phyloP scores from a whole-genome alignment of 2,888 invertebrate species.

The Oscheius sp. region DNA sequence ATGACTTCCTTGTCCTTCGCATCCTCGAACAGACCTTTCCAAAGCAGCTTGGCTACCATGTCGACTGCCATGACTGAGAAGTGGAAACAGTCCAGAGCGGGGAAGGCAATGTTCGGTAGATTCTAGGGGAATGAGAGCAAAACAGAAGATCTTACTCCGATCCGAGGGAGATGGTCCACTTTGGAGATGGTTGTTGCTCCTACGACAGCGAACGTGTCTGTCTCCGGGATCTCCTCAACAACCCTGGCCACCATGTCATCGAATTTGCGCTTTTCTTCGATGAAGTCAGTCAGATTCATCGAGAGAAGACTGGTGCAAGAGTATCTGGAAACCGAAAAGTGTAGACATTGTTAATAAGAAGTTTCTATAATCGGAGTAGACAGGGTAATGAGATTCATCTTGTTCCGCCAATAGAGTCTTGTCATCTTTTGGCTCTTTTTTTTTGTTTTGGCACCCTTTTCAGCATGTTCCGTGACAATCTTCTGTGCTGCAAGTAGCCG shows the following conservation, averaged over 20 bases:
- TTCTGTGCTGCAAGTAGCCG: no score
- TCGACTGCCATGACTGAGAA: conserved; percentile 54
- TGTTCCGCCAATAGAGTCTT: no score
- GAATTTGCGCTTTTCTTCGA: conserved; percentile 32
- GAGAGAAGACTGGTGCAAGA: conserved; percentile 48
- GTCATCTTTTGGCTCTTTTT: no score
- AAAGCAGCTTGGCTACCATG: conserved; percentile 53
- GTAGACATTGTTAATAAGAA: no score
- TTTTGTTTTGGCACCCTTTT: no score
- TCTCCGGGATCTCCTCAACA: conserved; percentile 3
- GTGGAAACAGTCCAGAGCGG: conserved; percentile 62
- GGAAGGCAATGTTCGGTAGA: conserved; percentile 46
- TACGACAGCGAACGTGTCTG: conserved; percentile 42
- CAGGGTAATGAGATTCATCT: no score
- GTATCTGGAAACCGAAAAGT: conserved; percentile 36
- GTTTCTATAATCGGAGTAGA: no score
- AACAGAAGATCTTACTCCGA: conserved; percentile 35
- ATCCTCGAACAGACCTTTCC: conserved; percentile 51
- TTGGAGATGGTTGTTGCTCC: conserved; percentile 45
- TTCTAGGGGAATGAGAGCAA: conserved; percentile 13
- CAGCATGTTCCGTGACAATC: no score
- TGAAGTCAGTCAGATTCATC: conserved; percentile 31
- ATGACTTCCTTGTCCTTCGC: conserved; percentile 17
- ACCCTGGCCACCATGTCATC: conserved; percentile 34
- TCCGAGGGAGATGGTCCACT: conserved; percentile 41